Evolutionary conservation across 1,140 invertebrate species (phyloP).

Genomic region (Phenacoccus solenopsis): DNA sequence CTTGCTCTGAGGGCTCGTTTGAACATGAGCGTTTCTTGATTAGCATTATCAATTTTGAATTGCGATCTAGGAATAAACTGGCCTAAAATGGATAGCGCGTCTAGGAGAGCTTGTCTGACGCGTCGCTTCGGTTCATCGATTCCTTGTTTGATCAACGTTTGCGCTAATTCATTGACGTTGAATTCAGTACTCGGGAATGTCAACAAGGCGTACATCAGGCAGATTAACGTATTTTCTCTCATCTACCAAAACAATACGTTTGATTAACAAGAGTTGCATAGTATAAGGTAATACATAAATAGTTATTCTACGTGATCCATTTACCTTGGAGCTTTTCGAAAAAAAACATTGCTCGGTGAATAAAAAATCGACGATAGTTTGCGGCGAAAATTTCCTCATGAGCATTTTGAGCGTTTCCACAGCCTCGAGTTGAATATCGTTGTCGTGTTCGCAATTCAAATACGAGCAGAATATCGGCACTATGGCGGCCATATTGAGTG

Average conservation of each 20-base stretch:
- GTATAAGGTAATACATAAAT: not conserved
- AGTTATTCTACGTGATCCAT: too few species aligned
- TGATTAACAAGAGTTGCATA: not conserved
- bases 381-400: constrained; percentile 23
- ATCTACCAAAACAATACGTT: constrained; percentile 36
- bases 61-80: constrained; percentile 43
- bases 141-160: constrained; percentile 31
- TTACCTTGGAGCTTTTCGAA: constrained; percentile 27
- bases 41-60: constrained; percentile 15
- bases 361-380: constrained; percentile 23
- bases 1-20: constrained; percentile 32
- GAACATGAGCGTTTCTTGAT: constrained; percentile 12
- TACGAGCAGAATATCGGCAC: constrained; percentile 24
- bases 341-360: constrained; percentile 25
- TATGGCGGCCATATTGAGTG: constrained; percentile 19
- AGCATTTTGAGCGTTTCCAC: constrained; percentile 25
- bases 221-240: constrained; percentile 61
- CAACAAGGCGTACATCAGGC: constrained; percentile 58
- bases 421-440: constrained; percentile 25
- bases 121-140: constrained; percentile 35
- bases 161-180: constrained; percentile 48
- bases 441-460: constrained; percentile 21
- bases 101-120: constrained; percentile 65
- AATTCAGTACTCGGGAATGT: constrained; percentile 71
- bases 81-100: constrained; percentile 60